phyloP scores from a whole-genome alignment of 2,797 vertebrate species.

The Rallus crepitans region DNA sequence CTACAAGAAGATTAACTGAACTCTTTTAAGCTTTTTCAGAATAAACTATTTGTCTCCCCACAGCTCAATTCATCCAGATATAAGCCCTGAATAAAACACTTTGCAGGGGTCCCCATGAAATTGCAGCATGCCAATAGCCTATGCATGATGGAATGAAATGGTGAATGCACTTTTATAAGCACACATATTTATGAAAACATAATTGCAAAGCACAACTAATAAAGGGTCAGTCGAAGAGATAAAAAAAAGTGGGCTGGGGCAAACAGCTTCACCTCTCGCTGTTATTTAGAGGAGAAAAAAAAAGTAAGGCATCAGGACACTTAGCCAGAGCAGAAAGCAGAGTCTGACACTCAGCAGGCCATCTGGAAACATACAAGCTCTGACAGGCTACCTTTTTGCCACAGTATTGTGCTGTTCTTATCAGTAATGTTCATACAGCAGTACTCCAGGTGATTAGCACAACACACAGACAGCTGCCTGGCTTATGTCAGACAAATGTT shows the following conservation, averaged over 20 bases:
- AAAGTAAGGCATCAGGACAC: not conserved
- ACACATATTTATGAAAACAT: not conserved
- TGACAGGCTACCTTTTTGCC: not conserved
- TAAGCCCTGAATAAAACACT: not conserved
- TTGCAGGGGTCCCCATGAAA: not conserved
- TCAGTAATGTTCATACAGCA: not conserved
- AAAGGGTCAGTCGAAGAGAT: not conserved
- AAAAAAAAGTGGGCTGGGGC: not conserved
- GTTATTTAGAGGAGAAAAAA: not conserved
- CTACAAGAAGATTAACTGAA: not conserved
- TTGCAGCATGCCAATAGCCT: not conserved
- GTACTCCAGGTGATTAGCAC: not conserved
- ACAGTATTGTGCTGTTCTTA: not conserved
- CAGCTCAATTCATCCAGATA: not conserved
- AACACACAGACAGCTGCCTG: not conserved
- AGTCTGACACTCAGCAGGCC: not conserved
- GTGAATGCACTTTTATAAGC: not conserved
- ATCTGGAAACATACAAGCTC: not conserved
- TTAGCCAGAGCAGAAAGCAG: not conserved
- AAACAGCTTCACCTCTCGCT: not conserved
- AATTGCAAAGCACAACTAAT: not conserved
- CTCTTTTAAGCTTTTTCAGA: not conserved
- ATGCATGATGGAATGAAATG: not conserved
- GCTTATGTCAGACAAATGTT: not conserved
- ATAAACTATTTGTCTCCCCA: not conserved